Conservation (phyloP, 2,113 vertebrate genomes). For the Suncus etruscus region DNA sequence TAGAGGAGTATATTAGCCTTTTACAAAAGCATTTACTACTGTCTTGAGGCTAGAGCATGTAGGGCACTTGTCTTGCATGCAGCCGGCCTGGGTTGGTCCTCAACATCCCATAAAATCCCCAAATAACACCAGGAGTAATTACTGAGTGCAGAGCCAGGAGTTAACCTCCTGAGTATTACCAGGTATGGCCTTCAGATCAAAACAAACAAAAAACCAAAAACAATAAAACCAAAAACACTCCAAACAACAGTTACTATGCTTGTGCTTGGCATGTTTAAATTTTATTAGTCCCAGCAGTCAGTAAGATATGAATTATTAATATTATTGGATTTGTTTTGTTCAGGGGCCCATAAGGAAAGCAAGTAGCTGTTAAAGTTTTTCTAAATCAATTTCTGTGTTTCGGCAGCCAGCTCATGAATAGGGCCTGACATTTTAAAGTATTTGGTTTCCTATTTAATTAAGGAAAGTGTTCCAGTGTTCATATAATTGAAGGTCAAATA, state of each 20-base stretch:
- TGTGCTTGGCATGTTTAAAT: background rate
- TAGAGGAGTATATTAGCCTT: too few species aligned
- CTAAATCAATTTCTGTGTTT: constrained; percentile 30
- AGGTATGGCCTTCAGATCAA: too few species aligned
- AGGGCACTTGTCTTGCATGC: too few species aligned
- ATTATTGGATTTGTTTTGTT: background rate
- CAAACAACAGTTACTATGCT: background rate
- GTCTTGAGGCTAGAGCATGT: too few species aligned
- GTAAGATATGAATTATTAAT: background rate
- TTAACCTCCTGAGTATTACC: too few species aligned
- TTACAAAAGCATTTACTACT: too few species aligned
- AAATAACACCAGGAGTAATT: too few species aligned
- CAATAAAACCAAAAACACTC: too few species aligned
- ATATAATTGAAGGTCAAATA: constrained; percentile 17
- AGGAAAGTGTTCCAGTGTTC: background rate
- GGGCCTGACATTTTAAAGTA: constrained; percentile 23
- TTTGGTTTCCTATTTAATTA: constrained; percentile 29
- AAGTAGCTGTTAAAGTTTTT: background rate
- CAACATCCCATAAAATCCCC: too few species aligned
- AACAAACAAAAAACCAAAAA: too few species aligned
- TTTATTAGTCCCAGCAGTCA: background rate
- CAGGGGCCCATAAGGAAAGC: background rate
- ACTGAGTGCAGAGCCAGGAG: too few species aligned
- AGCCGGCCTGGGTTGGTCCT: too few species aligned
- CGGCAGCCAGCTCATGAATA: constrained; percentile 57